phyloP scores from a whole-genome alignment of 2,797 vertebrate species.

The Heteromormyrus szaboi region DNA sequence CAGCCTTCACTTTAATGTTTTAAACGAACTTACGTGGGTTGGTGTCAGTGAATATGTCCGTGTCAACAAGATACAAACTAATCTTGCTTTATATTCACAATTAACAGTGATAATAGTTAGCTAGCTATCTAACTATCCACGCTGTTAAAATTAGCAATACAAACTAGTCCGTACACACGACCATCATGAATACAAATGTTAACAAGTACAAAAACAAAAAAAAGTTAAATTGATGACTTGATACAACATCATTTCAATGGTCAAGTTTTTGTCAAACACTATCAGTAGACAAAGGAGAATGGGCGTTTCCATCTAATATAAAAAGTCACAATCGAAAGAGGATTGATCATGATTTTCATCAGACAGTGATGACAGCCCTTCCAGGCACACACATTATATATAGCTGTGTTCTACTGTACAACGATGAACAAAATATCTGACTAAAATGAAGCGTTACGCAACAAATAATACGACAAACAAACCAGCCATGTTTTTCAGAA shows the following conservation, averaged over 20 bases:
- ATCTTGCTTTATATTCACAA: neutral
- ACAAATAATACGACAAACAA: neutral
- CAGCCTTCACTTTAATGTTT: neutral
- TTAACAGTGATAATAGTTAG: neutral
- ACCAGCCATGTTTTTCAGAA: neutral
- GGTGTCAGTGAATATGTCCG: neutral
- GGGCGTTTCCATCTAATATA: neutral
- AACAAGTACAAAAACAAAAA: neutral
- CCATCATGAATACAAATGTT: neutral
- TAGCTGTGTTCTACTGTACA: neutral
- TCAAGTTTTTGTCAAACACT: neutral
- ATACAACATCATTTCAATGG: neutral
- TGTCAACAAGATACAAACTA: neutral
- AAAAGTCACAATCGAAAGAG: neutral
- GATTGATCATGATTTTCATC: neutral
- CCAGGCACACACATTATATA: neutral
- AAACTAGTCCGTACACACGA: neutral
- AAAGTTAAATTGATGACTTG: neutral
- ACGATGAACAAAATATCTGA: neutral
- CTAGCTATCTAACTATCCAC: neutral
- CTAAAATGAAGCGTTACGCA: neutral
- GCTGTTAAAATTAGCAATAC: neutral
- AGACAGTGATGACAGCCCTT: neutral
- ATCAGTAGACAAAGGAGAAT: neutral
- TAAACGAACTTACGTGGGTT: neutral